Percentiles rank a stretch among this genome's conserved stretches.
phyloP scores from a whole-genome alignment of 2,888 invertebrate genomes.

The Arenicola marina region DNA sequence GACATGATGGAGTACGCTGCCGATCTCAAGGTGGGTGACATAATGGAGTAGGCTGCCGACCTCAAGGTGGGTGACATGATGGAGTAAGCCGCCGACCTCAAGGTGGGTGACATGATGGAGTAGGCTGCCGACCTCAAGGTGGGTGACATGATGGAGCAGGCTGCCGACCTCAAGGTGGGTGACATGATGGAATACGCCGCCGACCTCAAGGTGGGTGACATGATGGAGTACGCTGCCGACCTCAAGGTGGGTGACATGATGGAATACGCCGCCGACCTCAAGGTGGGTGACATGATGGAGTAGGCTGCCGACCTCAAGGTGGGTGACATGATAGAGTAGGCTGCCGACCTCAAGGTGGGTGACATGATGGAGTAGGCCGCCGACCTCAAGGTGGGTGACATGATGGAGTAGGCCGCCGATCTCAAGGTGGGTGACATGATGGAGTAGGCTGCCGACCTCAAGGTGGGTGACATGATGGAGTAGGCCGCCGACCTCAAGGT shows the following conservation, averaged over 20 bases:
- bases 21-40: slow-evolving; percentile 55
- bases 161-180: slow-evolving; percentile 57
- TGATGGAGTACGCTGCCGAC: slow-evolving; percentile 59
- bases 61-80: slow-evolving; percentile 53
- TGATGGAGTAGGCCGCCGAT: slow-evolving; percentile 59
- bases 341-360: slow-evolving; percentile 57
- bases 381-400: slow-evolving; percentile 53
- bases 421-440: slow-evolving; percentile 53
- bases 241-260: slow-evolving; percentile 53
- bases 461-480: slow-evolving; percentile 43
- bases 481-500: slow-evolving; percentile 56
- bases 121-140: slow-evolving; percentile 59
- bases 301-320: slow-evolving; percentile 59
- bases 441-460: slow-evolving; percentile 59
- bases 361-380: slow-evolving; percentile 48
- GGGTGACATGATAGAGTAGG: slow-evolving; percentile 52
- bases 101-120: slow-evolving; percentile 54
- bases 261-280: slow-evolving; percentile 59
- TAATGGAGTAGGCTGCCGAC: slow-evolving; percentile 59
- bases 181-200: slow-evolving; percentile 54
- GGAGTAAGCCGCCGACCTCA: slow-evolving; percentile 59
- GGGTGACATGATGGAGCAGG: slow-evolving; percentile 52
- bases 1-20: slow-evolving; percentile 54
- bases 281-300: slow-evolving; percentile 54
- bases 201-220: slow-evolving; percentile 55